Evolutionary conservation across 2,888 invertebrate species (phyloP), one percentile per base, ranked within the genome.

Genomic region (Heteromurus nitidus): DNA sequence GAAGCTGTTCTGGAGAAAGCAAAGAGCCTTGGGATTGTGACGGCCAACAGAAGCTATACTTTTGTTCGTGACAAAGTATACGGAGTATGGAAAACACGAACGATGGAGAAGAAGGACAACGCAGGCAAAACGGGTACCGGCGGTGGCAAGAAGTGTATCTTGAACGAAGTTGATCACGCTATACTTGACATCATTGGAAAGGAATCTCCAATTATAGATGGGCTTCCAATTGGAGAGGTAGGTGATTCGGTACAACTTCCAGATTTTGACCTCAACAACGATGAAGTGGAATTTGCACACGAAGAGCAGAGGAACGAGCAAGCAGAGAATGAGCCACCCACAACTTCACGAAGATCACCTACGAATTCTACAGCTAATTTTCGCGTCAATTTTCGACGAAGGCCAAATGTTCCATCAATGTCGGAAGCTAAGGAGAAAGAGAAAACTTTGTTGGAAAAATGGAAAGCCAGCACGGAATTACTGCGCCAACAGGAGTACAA

Each of bases 71-170:
- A 74, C 22, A 62, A 42, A 13, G 16, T 64, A 5, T 74, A 20
- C n/a, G 64, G 64, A 1, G 7, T 26, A 16, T 74, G 74, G 74
- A 74, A 65, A 22, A 20, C 31, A 0, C 18, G 74, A 7, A 65
- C 74, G 3, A 2, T 74, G 50, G 53, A 67, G 16, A 67, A 67
- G 42, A 42, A 44, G 26, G 65, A 67, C n/a, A 67, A 67, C 13
- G 1, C 7, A 7, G 16, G 24, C n/a, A 7, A n/a, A 16, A 67
- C 65, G 16, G 65, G 65, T 1, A 47, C 22, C 1, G 50, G 50
- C 1, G 68, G 68, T 2, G 68, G 68, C 1, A 68, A 68, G 18
- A 13, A 11, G 1, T 3, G 3, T n/a, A 3, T 22, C 2, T 7
- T 50, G 20, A 47, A 3, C 18, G 50, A 24, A 11, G n/a, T 68